Evolutionary conservation across 2,888 invertebrate genomes (phyloP).

Genomic region (Apamea anceps): DNA sequence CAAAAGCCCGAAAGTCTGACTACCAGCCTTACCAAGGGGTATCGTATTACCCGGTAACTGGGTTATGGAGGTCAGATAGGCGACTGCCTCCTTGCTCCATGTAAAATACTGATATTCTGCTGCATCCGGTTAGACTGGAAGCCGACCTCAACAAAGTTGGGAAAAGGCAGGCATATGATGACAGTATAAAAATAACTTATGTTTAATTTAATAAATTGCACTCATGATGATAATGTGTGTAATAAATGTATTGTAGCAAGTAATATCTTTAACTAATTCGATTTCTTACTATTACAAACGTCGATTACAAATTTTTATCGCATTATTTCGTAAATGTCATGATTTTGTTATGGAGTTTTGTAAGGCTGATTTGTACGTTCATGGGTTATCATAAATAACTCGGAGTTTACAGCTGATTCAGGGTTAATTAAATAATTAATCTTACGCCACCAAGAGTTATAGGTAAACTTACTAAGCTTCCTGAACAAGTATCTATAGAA

Average conservation of each 20-base stretch:
- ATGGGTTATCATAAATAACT: background rate
- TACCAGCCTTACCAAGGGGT: too few relatives aligned
- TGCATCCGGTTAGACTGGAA: too few relatives aligned
- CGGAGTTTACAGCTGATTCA: background rate
- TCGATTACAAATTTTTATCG: constrained; percentile 46
- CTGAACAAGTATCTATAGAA: too few relatives aligned
- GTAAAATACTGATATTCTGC: too few relatives aligned
- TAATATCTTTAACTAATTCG: constrained; percentile 45
- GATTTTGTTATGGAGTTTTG: constrained; percentile 36
- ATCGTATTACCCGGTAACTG: too few relatives aligned
- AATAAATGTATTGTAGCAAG: constrained; percentile 22
- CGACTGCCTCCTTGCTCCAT: too few relatives aligned
- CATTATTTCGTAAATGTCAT: constrained; percentile 47
- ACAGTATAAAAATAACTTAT: constrained; percentile 2
- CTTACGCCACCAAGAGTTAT: background rate
- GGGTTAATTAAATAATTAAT: background rate
- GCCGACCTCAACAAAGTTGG: too few relatives aligned
- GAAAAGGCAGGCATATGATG: too few relatives aligned
- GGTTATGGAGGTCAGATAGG: too few relatives aligned
- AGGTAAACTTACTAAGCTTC: too few relatives aligned
- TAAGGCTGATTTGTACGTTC: background rate
- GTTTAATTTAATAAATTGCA: background rate
- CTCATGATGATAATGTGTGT: background rate
- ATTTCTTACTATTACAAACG: constrained; percentile 21
- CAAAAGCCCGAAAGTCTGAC: too few relatives aligned